Evolutionary conservation across 2,797 vertebrate genomes (phyloP), one percentile per base, ranked within the genome.

Genomic region (Bucorvus abyssinicus): DNA sequence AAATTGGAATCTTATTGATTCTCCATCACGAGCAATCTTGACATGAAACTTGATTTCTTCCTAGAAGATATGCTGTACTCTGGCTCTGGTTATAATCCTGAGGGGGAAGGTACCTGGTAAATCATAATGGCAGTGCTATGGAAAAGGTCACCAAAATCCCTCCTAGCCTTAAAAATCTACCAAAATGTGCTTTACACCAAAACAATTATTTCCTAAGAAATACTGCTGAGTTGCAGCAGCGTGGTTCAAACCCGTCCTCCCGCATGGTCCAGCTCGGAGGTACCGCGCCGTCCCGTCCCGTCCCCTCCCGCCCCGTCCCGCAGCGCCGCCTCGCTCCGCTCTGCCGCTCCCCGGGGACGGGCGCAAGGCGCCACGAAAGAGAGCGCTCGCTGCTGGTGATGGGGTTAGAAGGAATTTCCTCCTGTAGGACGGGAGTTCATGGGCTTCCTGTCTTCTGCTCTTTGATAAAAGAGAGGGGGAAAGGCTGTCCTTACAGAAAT

Each of bases 201-300:
- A 82, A 14, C 9, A 71, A 50, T 3, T 30, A 36, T 47, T 63
- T 79, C 44, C 24, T 80, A 32, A 45, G 21, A 55, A 91, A 61
- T 7, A 29, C 10, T 1, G 0, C 3, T 30, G 27, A 6, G 3
- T 49, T 55, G 18, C 36, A 88, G 17, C 6, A 55, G 5, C 2
- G 4, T 3, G 3, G 14, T 34, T 45, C 47, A 56, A 68, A 90
- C 22, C 26, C 14, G 9, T 5, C 12, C 5, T 14, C 5, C 1
- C 7, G 2, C 7, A 8, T 14, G 23, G 12, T 10, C 17, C 29
- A 30, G 38, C 38, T 40, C 38, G 38, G 38, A 40, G 10, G 38
- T 40, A 12, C 38, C 38, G 38, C 12, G 12, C 12, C 38, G 45
- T 45, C 45, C 45, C 45, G 6, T 45, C 17, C 45, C 45, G 16